Base-by-base conservation (phyloP, 1,140 invertebrate genomes). In the Babylonia areolata region DNA sequence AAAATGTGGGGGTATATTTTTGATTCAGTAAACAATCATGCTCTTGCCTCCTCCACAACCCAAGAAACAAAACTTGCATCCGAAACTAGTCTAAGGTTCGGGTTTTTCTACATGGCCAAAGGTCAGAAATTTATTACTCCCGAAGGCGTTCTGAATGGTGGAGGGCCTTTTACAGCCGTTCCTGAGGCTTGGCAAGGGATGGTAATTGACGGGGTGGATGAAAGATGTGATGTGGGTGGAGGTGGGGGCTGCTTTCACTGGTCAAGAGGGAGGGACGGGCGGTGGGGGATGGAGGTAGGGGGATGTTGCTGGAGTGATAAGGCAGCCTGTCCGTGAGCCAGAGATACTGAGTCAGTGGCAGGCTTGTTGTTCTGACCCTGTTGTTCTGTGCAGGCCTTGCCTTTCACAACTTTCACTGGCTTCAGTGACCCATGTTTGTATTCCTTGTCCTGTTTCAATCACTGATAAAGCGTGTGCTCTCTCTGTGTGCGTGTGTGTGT, bases 241-340 rank as follows among this genome's bases (percentile, higher is more conserved):
- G 28, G 58, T 64, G 58, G 58, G 28, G 23, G 58, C 11, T 51
- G 42, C 78, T 80, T 35, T 80, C 78, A n/a, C 37, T 80, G 78
- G 78, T 80, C 78, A 80, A 80, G 78, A 15, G 35, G 33, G 58
- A 39, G 46, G 20, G 37, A 69, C 58, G 37, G 9, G 12, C 9
- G 35, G 23, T 6, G 20, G 46, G 20, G 6, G 20, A 20, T 51
- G 46, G 40, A 79, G 35, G 35, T 79, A n/a, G n/a, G n/a, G n/a
- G n/a, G 46, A 51, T 51, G 46, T 51, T 12, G 46, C 17, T 17
- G 46, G 46, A 17, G 17, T 51, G 46, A 51, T 51, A 51, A 51
- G 46, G 46, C 17, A 17, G 2, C 0, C 9, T 51, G 46, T 51
- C 46, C 9, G 17, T 9, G 46, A 51, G 46, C n/a, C n/a, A 51